Conservation (phyloP, 2,113 vertebrate genomes). For the Tetrao urogallus region DNA sequence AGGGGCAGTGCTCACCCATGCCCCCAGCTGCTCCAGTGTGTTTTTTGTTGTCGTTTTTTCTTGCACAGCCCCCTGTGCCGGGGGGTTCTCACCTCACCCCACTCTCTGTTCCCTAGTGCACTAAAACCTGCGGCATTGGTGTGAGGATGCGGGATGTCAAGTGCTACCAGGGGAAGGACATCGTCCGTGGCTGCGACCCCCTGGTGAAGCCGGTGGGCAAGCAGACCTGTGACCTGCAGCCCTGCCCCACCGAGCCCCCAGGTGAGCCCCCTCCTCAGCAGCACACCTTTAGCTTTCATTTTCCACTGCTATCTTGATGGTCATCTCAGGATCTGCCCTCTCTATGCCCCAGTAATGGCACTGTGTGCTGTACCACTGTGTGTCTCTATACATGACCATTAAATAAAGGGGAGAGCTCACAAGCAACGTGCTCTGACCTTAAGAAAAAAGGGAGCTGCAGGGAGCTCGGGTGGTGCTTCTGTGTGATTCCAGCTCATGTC, state of each 20-base stretch:
- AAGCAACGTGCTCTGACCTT: background rate
- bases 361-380: fast-evolving
- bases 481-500: background rate
- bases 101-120: conserved; percentile 82
- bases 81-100: background rate
- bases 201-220: conserved; percentile 93
- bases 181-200: conserved; percentile 93
- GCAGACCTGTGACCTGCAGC: conserved; percentile 93
- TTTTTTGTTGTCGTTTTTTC: background rate
- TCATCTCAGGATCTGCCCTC: background rate
- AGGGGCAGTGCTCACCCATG: background rate
- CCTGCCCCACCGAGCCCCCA: conserved; percentile 95
- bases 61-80: fast-evolving
- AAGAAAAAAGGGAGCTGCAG: background rate
- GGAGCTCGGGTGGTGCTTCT: background rate
- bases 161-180: conserved; percentile 94
- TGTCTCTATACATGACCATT: fast-evolving
- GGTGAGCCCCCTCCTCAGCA: conserved; percentile 72
- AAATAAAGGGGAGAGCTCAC: background rate
- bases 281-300: fast-evolving
- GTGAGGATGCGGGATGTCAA: conserved; percentile 96
- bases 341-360: background rate
- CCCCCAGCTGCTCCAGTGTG: fast-evolving
- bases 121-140: conserved; percentile 92
- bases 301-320: fast-evolving